These are phyloP conservation scores for Temnothorax longispinosus DNA, from an alignment of 1,140 invertebrate species.

Conservation along the genomic window DNA sequence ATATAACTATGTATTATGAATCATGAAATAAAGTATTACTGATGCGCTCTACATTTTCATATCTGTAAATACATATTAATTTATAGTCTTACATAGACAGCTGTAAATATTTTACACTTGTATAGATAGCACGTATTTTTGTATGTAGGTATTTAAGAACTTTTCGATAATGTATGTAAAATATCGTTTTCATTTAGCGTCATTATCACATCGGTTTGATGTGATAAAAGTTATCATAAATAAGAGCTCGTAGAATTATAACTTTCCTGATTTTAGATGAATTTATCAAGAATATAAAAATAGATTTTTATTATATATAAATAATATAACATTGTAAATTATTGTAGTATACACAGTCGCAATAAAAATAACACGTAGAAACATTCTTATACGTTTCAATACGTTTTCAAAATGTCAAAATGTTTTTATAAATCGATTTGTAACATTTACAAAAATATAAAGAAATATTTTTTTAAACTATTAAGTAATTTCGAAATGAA, in stretches of 20 bases:
- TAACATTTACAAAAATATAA: neutral
- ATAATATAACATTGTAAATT: neutral
- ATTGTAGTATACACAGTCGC: neutral
- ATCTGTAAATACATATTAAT: neutral
- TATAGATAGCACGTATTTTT: neutral
- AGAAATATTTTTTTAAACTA: neutral
- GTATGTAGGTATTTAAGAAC: neutral
- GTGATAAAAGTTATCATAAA: neutral
- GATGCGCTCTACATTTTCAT: neutral
- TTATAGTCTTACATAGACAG: neutral
- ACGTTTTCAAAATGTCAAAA: neutral
- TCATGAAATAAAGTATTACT: neutral
- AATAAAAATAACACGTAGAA: neutral
- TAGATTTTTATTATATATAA: no score
- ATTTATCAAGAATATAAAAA: neutral
- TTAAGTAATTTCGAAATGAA: neutral
- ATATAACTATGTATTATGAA: neutral
- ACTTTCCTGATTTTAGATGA: neutral
- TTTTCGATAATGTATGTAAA: no score
- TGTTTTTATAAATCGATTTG: neutral
- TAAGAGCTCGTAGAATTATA: neutral
- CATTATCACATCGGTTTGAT: neutral
- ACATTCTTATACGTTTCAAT: neutral
- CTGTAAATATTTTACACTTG: neutral
- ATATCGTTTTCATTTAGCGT: neutral